A percentile compares a stretch with the other conserved stretches of the same genome.
Conservation (phyloP, 2,113 vertebrate genomes). For the Nannospalax galili region DNA sequence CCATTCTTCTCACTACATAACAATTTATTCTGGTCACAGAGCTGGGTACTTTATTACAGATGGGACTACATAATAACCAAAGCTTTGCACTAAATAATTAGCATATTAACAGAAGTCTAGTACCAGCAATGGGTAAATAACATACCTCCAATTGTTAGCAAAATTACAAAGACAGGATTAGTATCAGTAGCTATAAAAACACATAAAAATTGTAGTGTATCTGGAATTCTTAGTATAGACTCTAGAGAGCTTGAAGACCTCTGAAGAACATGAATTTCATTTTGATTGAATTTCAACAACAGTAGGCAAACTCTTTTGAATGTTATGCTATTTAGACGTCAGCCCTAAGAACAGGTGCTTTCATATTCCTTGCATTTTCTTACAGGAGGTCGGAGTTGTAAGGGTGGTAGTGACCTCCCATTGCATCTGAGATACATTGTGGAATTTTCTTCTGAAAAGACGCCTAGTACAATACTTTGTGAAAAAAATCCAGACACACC, state of each 20-base stretch:
- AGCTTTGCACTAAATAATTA: conserved; percentile 29
- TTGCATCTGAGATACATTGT: not conserved
- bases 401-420: not conserved
- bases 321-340: not conserved
- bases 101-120: conserved; percentile 63
- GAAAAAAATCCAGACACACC: not conserved
- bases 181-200: not conserved
- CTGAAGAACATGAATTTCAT: conserved; percentile 14
- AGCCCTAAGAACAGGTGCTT: not conserved
- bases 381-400: not conserved
- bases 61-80: not conserved
- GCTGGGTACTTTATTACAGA: conserved; percentile 27
- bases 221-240: conserved; percentile 27
- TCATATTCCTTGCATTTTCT: not conserved
- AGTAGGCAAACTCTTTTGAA: not conserved
- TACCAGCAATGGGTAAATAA: not conserved
- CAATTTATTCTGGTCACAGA: conserved; percentile 62
- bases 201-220: not conserved
- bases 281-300: not conserved
- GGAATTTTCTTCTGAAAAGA: not conserved
- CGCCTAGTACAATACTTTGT: not conserved
- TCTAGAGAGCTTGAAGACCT: not conserved
- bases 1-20: conserved; percentile 42
- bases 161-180: not conserved
- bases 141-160: not conserved